phyloP scores from a whole-genome alignment of 35 echinoderm and acorn worm species.

The Patiria miniata region DNA sequence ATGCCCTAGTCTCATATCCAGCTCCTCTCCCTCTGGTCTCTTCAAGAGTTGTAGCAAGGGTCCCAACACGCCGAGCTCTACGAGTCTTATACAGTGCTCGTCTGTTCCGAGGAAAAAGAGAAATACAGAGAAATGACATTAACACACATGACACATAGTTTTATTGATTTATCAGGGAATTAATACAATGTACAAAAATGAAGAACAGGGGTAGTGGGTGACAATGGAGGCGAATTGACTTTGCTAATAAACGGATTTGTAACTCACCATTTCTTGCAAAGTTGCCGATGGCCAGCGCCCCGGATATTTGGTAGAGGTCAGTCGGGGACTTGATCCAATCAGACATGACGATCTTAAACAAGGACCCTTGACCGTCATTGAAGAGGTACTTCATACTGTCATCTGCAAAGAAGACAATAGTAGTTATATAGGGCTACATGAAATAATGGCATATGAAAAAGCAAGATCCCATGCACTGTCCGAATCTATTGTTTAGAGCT shows the following conservation, averaged over 20 bases:
- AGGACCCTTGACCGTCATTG: conserved; percentile 72
- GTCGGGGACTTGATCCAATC: conserved; percentile 62
- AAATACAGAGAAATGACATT: not conserved
- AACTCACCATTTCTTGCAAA: conserved; percentile 96
- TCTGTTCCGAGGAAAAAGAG: conserved; percentile 50
- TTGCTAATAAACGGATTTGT: no score
- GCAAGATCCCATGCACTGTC: no score
- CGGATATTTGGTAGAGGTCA: conserved; percentile 86
- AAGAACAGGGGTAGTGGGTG: not conserved
- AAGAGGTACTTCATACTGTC: conserved; percentile 93
- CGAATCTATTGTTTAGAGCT: no score
- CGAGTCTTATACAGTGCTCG: conserved; percentile 85
- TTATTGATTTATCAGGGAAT: not conserved
- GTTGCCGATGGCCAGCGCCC: conserved; percentile 90
- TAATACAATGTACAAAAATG: not conserved
- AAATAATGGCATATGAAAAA: no score
- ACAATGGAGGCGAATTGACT: not conserved
- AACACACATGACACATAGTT: not conserved
- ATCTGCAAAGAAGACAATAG: conserved; percentile 57
- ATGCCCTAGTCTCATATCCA: conserved; percentile 75
- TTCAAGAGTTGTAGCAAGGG: conserved; percentile 66
- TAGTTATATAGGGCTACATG: no score
- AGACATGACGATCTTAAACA: conserved; percentile 77
- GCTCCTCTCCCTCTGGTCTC: conserved; percentile 48
- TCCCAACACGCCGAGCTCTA: conserved; percentile 70